Conservation (phyloP, 2,888 invertebrate species). For the Tromatobia lineatoria region DNA sequence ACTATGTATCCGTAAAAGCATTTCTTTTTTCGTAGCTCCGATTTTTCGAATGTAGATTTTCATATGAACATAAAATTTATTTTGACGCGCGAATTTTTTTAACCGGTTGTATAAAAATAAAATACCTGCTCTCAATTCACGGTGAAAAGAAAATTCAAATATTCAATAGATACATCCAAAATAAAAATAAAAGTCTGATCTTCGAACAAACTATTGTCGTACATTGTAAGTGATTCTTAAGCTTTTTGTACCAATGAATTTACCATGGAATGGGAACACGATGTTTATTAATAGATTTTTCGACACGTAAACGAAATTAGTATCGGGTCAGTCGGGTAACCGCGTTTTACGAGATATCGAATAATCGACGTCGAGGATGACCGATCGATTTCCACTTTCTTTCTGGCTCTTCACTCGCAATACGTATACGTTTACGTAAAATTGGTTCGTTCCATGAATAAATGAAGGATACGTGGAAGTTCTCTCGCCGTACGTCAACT, state of each 20-base stretch:
- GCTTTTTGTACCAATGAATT: not conserved
- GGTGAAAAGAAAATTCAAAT: not conserved
- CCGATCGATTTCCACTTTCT: slow-evolving; percentile 43
- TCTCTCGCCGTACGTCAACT: slow-evolving; percentile 2
- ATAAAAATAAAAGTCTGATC: not conserved
- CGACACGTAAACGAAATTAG: slow-evolving; percentile 68
- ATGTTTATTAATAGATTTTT: slow-evolving; percentile 69
- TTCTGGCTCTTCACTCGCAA: slow-evolving; percentile 1
- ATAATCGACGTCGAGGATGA: slow-evolving; percentile 41
- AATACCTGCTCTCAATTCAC: not conserved
- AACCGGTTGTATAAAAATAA: too few species aligned
- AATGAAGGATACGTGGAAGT: slow-evolving; percentile 28
- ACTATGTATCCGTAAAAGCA: not conserved
- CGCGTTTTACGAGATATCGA: slow-evolving; percentile 10
- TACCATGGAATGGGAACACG: not conserved
- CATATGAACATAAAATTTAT: not conserved
- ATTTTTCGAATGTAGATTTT: not conserved
- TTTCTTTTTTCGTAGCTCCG: not conserved
- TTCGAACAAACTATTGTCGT: not conserved
- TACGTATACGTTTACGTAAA: slow-evolving; percentile 46
- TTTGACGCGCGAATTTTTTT: too few species aligned
- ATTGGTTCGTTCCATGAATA: slow-evolving; percentile 53
- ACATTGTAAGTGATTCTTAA: not conserved
- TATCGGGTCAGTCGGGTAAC: slow-evolving; percentile 48
- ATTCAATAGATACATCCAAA: not conserved